Evolutionary conservation across 2,797 vertebrate genomes (phyloP).

Genomic region (Kryptolebias ocellatus): DNA sequence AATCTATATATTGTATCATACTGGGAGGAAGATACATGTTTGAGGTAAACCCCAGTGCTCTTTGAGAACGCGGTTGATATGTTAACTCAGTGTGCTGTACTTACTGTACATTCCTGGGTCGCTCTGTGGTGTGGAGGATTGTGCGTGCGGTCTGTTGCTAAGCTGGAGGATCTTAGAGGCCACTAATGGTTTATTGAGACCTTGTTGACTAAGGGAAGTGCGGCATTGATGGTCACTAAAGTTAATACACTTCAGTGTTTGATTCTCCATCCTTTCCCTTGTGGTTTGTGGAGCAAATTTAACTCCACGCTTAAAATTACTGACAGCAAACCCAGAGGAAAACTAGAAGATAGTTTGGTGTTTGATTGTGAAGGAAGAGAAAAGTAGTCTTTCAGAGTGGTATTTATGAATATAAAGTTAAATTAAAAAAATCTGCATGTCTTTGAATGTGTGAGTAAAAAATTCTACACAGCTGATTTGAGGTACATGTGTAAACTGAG

Average conservation of each 20-base stretch:
- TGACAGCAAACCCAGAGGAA: background rate
- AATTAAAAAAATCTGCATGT: background rate
- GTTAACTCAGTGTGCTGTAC: slow-evolving; percentile 37
- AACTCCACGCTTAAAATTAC: slow-evolving; percentile 21
- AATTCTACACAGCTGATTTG: slow-evolving; percentile 21
- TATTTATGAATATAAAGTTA: background rate
- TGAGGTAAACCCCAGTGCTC: slow-evolving; percentile 59
- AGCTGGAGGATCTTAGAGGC: slow-evolving; percentile 43
- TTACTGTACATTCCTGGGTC: slow-evolving; percentile 62
- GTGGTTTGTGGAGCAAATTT: slow-evolving; percentile 35
- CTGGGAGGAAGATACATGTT: slow-evolving; percentile 26
- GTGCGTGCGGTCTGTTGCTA: slow-evolving; percentile 59
- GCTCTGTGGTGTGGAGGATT: slow-evolving; percentile 52
- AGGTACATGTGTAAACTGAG: slow-evolving; percentile 61
- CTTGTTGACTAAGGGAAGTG: slow-evolving; percentile 41
- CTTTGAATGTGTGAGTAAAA: background rate
- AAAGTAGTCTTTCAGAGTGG: background rate
- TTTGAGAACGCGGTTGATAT: slow-evolving; percentile 28
- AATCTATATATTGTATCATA: background rate
- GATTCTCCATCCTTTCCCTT: slow-evolving; percentile 36
- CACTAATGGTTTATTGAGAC: slow-evolving; percentile 38
- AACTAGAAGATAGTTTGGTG: background rate
- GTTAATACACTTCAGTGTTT: slow-evolving; percentile 33
- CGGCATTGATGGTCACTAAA: slow-evolving; percentile 42
- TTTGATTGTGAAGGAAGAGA: no score